Evolutionary conservation across 2,888 invertebrate genomes (phyloP).

Genomic region (Drosophila fulvimacula): DNA sequence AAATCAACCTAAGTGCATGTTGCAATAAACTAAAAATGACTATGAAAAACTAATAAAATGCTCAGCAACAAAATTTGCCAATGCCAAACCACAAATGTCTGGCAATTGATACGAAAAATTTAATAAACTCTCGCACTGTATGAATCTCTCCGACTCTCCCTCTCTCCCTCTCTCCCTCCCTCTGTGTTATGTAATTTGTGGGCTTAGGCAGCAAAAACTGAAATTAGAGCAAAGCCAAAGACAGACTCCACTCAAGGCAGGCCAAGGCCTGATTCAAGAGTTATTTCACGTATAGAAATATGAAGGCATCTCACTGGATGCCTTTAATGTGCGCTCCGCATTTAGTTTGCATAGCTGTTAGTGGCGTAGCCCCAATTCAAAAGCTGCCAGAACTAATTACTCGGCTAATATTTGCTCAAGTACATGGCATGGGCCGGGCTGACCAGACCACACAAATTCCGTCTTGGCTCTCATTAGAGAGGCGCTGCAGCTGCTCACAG

Average conservation of each 20-base stretch:
- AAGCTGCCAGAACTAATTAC: slow-evolving; percentile 59
- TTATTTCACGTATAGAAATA: background rate
- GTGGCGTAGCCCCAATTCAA: slow-evolving; percentile 3
- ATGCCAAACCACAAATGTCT: slow-evolving; percentile 27
- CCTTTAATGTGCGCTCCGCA: background rate
- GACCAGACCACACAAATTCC: slow-evolving; percentile 49
- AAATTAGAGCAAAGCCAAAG: background rate
- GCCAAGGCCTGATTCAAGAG: background rate
- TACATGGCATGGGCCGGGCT: slow-evolving; percentile 23
- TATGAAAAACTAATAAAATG: slow-evolving; percentile 50
- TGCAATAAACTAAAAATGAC: slow-evolving; percentile 25
- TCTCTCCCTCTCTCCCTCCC: slow-evolving; percentile 5
- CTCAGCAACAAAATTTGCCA: slow-evolving; percentile 25
- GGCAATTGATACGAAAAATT: slow-evolving; percentile 43
- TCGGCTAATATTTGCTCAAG: slow-evolving; percentile 62
- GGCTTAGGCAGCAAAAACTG: slow-evolving; percentile 9
- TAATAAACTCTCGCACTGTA: slow-evolving; percentile 25
- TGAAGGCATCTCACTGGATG: background rate
- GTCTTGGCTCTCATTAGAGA: slow-evolving; percentile 40
- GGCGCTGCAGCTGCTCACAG: slow-evolving; percentile 12
- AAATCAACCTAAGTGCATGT: slow-evolving; percentile 44
- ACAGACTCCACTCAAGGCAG: background rate
- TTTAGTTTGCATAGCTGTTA: background rate
- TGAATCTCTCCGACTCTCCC: background rate
- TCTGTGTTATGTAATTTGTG: slow-evolving; percentile 50